Evolutionary conservation across 2,888 invertebrate species (phyloP), one percentile per base, ranked within the genome.

Genomic region (Agrochola lota): DNA sequence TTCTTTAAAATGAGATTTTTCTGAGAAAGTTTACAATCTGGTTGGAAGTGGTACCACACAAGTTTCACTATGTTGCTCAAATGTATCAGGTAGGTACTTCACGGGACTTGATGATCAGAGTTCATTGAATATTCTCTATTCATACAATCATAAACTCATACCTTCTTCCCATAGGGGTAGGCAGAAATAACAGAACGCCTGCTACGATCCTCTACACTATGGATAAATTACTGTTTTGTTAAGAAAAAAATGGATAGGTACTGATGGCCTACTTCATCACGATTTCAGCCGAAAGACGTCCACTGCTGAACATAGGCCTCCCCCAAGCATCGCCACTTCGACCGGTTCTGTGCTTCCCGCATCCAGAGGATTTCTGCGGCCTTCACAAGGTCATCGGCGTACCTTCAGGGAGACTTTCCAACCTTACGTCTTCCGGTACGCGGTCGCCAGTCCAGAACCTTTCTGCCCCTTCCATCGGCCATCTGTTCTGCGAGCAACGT

Each of bases 221-320:
- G 30, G 5, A 74, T 55, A 12, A 70, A 60, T 69, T 59, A 66
- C 35, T 70, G 30, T 66, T 55, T 74, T 49, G 55, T 74, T 35
- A 79, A 55, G n/a, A 46, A 70, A 69, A 70, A 70, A 70, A 67
- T 71, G 43, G 68, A 43, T 23, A 20, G 20, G 52, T 67, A 57
- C 2, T 40, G 52, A 60, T 23, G 12, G 23, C 23, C 2, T 52
- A 52, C 20, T 52, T 52, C 8, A 52, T 20, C 52, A 52, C 8
- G 20, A 52, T 52, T 52, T 20, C 52, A 52, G 52, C 7, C 20
- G 52, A 20, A 20, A 52, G 20, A 20, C 20, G 20, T 8, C 20
- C 8, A 52, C 20, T 20, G 49, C 20, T 20, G 20, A 20, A 52
- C 52, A 52, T 52, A 52, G 0, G 20, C 52, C 52, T 52, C 20